Conservation (phyloP, 2,888 invertebrate species). For the Arctia plantaginis region DNA sequence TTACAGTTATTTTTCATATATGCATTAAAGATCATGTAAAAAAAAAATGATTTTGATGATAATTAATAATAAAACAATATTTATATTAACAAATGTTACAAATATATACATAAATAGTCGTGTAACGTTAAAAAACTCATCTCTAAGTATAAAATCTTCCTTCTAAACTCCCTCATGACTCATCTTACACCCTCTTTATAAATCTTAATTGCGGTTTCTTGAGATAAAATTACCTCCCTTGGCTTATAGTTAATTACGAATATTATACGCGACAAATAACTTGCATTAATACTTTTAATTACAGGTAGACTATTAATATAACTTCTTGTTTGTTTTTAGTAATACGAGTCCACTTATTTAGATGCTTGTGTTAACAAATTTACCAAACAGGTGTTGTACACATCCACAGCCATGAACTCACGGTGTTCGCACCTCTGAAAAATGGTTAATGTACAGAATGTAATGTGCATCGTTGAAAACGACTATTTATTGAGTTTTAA, state of each 20-base stretch:
- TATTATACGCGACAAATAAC: background rate
- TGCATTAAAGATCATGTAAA: background rate
- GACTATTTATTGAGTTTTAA: constrained; percentile 25
- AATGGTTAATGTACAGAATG: background rate
- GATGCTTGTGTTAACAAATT: too few species aligned
- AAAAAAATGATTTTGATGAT: background rate
- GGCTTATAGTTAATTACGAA: constrained; percentile 11
- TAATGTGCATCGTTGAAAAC: background rate
- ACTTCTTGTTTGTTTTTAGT: background rate
- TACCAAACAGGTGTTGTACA: background rate
- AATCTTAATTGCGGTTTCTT: constrained; percentile 24
- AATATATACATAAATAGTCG: background rate
- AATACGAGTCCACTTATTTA: background rate
- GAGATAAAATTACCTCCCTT: constrained; percentile 15
- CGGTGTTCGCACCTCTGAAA: background rate
- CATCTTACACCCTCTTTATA: constrained; percentile 16
- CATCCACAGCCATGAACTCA: background rate
- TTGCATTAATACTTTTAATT: background rate
- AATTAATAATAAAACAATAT: background rate
- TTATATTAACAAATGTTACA: background rate
- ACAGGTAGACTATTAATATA: background rate
- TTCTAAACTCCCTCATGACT: constrained; percentile 16
- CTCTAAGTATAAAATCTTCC: constrained; percentile 5
- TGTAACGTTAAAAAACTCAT: background rate
- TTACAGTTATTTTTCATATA: background rate